Conservation (phyloP, 2,113 vertebrate genomes). For the Candoia aspera region DNA sequence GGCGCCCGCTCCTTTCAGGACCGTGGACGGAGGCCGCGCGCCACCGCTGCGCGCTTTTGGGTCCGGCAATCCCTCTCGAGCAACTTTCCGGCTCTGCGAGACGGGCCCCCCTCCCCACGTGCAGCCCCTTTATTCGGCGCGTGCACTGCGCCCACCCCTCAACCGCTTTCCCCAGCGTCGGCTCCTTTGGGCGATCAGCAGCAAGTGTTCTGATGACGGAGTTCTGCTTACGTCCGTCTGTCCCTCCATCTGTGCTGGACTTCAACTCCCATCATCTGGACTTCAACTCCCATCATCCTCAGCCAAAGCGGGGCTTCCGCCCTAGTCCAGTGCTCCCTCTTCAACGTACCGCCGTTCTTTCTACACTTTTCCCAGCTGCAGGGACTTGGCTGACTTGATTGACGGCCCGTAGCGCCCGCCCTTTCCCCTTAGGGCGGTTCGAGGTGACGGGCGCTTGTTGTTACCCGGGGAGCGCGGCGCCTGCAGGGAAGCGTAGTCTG, state of each 20-base stretch:
- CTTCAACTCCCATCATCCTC: neutral
- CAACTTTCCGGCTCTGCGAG: neutral
- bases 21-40: neutral
- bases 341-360: neutral
- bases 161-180: too few relatives aligned
- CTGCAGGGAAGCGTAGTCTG: conserved; percentile 49
- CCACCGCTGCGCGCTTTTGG: too few relatives aligned
- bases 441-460: neutral
- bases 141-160: too few relatives aligned
- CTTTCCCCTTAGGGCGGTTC: neutral
- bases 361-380: neutral
- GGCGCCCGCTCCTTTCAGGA: neutral
- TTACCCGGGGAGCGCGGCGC: conserved; percentile 11
- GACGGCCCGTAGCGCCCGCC: neutral
- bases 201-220: too few relatives aligned
- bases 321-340: neutral
- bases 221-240: too few relatives aligned
- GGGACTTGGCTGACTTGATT: neutral
- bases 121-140: too few relatives aligned
- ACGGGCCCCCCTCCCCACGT: too few relatives aligned
- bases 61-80: neutral
- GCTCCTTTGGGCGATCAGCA: too few relatives aligned
- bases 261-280: neutral
- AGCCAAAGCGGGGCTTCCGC: neutral
- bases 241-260: neutral